Conservation (phyloP, 2,797 vertebrate species). For the Melanotaenia pygmaea region DNA sequence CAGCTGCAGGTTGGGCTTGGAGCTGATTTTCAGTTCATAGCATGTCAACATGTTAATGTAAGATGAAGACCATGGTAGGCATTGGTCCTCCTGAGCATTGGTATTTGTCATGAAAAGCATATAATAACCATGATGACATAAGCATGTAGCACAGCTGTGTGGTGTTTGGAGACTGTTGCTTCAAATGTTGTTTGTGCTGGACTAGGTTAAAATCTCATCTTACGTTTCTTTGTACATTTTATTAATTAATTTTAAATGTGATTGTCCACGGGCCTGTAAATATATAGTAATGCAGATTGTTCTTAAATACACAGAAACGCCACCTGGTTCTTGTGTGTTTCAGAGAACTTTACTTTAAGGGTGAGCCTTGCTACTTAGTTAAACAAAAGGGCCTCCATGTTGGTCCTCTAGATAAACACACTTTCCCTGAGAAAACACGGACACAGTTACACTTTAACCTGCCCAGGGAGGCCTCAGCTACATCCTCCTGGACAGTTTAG, state of each 20-base stretch:
- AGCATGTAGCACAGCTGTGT: not conserved
- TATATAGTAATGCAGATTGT: constrained; percentile 32
- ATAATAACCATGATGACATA: not conserved
- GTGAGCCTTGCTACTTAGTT: constrained; percentile 81
- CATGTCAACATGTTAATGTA: not conserved
- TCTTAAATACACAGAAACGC: constrained; percentile 71
- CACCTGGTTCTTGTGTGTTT: constrained; percentile 83
- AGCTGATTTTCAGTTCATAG: not conserved
- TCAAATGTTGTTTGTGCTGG: constrained; percentile 21
- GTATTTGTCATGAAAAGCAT: not conserved
- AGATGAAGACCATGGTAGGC: not conserved
- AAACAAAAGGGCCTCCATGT: constrained; percentile 84
- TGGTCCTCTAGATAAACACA: constrained; percentile 85
- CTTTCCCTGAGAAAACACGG: constrained; percentile 85
- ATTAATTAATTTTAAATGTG: constrained; percentile 33
- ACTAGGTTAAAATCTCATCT: constrained; percentile 22
- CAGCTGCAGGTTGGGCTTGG: not conserved
- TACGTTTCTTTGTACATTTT: constrained; percentile 4
- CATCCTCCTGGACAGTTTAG: constrained; percentile 72
- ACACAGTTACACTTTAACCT: constrained; percentile 85
- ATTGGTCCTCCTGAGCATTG: not conserved
- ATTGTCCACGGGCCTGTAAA: constrained; percentile 30
- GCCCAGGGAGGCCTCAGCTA: constrained; percentile 68
- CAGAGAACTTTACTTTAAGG: constrained; percentile 81
- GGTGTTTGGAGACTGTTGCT: not conserved